Conservation (phyloP, 2,797 vertebrate species). For the Craterocephalus amniculus region DNA sequence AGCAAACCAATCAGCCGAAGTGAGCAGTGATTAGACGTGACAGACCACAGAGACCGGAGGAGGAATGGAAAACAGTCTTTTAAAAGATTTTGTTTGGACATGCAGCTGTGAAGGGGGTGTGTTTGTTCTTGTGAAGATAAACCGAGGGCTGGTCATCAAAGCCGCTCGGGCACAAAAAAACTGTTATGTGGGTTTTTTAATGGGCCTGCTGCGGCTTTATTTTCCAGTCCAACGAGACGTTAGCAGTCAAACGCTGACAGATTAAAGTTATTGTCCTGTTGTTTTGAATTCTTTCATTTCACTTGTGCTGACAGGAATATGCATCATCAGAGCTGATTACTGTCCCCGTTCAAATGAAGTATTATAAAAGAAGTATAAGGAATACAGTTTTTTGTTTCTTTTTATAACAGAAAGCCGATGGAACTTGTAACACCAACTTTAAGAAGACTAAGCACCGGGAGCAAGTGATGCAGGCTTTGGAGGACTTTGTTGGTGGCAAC, state of each 20-base stretch:
- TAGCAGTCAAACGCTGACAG: background rate
- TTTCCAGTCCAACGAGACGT: slow-evolving; percentile 27
- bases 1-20: slow-evolving; percentile 21
- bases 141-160: slow-evolving; percentile 26
- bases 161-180: slow-evolving; percentile 2
- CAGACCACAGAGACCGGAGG: slow-evolving; percentile 18
- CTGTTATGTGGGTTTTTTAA: slow-evolving; percentile 5
- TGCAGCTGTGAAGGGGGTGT: slow-evolving; percentile 11
- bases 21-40: slow-evolving; percentile 49
- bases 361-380: background rate
- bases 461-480: slow-evolving; percentile 83
- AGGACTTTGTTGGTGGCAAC: slow-evolving; percentile 83
- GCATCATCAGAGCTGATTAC: background rate
- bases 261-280: background rate
- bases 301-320: background rate
- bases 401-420: slow-evolving; percentile 80
- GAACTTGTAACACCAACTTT: slow-evolving; percentile 86
- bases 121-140: slow-evolving; percentile 42
- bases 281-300: background rate
- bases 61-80: slow-evolving; percentile 10
- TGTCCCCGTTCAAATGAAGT: background rate
- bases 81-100: slow-evolving; percentile 8
- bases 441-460: slow-evolving; percentile 84
- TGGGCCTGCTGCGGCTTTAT: background rate
- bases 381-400: background rate